Base-by-base conservation (phyloP, 2,888 invertebrate species). In the Apoderus coryli region DNA sequence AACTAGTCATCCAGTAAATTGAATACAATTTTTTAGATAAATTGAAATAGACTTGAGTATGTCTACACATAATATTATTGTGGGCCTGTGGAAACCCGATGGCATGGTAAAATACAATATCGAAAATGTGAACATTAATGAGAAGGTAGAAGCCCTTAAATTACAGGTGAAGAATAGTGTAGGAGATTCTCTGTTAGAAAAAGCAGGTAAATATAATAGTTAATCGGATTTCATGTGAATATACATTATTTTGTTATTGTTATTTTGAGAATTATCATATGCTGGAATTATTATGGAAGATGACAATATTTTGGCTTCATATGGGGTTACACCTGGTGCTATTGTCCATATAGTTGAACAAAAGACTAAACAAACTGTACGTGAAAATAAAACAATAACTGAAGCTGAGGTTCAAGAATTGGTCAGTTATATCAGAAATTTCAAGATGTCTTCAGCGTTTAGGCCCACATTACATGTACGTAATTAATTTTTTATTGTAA, bases 271-370 rank as follows among this genome's bases (percentile, higher is more conserved):
- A 52, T 53, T 79, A 9, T 65, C 77, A 27, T 77, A 76, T 49
- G 74, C 76, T 56, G 82, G 82, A 3, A 67, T 71, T 46, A 63
- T 75, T 35, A 55, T 84, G 31, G 71, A 74, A 44, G 72, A 72
- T 44, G 64, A 68, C 4, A 59, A 63, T 15, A 46, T 70, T 2
- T 54, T 81, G 9, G 64, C 66, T 39, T 69, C 71, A 3, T 72
- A 68, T 57, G 78, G 77, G 3, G 57, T 71, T 3, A 66, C 64
- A 42, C 58, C 54, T 43, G 69, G 68, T 19, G 66, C 64, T 36
- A 68, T 65, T 55, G 59, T 71, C 15, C 66, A 69, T 53, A 65
- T 69, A 3, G 54, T 68, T 1, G 48, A 53, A 27, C 67, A 65
- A 47, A 62, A 61, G 36, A 49, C 50, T 10, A 39, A 49, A 1